Base-by-base conservation (phyloP, 1,140 invertebrate genomes). In the Ectropis grisescens region DNA sequence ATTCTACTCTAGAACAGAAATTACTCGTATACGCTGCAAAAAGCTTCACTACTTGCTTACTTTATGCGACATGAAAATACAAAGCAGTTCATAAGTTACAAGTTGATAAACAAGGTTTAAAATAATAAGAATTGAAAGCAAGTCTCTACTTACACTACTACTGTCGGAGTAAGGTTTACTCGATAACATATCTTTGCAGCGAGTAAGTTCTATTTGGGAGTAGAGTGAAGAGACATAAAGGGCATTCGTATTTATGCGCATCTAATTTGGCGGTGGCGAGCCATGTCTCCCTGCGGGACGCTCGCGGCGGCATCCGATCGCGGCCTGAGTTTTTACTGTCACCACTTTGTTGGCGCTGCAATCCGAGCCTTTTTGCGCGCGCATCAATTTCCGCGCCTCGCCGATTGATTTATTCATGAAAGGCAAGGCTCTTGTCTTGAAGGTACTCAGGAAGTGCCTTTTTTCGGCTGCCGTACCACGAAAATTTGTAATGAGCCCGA, bases 391-490 rank as follows among this genome's bases (percentile, higher is more conserved):
- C 76, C 76, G 68, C 71, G 72, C 72, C 67, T 76, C 57, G 27
- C 33, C 53, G 55, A 71, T 76, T 78, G 72, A 72, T 81, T 81
- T 81, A 81, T 81, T 78, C 76, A 81, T 78, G 72, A 76, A 74
- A 68, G 49, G 41, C 51, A 74, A 68, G 49, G 41, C 51, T 52
- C 55, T 58, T 62, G 65, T 58, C 65, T 69, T 64, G n/a, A n/a
- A n/a, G n/a, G n/a, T n/a, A 68, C 69, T 64, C 76, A 78, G 71
- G 76, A 81, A 76, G 65, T 70, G 51, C 52, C 50, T 68, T 78
- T 80, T 79, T 81, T 78, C 60, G 61, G 58, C 33, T 43, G 50
- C 37, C 58, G 49, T 57, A 60, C 51, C 55, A 51, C 69, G 78
- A 66, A 78, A 81, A 74, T 81, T 72, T 74, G 76, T 78, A 76